Conservation (phyloP, 2,113 vertebrate genomes). For the Nanger granti region DNA sequence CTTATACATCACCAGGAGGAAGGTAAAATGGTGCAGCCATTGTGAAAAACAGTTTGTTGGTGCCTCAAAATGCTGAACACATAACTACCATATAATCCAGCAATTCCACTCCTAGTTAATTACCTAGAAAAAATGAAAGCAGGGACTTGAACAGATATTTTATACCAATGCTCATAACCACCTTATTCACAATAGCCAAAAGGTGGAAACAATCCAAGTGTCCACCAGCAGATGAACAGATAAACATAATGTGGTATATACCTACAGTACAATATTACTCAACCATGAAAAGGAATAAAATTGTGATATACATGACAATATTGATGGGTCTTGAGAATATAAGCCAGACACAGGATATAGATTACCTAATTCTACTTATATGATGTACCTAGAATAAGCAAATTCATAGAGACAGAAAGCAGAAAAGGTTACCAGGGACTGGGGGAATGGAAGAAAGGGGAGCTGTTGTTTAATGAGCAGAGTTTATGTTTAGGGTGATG, state of each 20-base stretch:
- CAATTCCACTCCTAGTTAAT: neutral
- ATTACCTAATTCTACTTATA: neutral
- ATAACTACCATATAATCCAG: neutral
- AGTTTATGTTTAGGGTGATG: neutral
- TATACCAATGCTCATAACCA: neutral
- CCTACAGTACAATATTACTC: neutral
- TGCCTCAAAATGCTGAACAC: neutral
- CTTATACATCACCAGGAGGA: neutral
- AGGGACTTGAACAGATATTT: neutral
- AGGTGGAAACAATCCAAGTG: neutral
- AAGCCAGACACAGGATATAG: neutral
- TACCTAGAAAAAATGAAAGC: neutral
- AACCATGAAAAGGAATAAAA: neutral
- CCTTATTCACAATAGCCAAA: neutral
- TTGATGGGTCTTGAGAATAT: neutral
- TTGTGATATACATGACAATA: neutral
- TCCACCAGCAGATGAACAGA: neutral
- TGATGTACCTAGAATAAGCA: neutral
- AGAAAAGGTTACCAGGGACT: neutral
- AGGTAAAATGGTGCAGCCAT: neutral
- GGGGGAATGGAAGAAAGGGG: neutral
- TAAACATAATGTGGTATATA: neutral
- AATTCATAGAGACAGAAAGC: neutral
- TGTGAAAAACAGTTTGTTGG: neutral
- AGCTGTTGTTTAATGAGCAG: neutral